phyloP scores from a whole-genome alignment of 2,797 vertebrate genomes.

The Borostomias antarcticus region DNA sequence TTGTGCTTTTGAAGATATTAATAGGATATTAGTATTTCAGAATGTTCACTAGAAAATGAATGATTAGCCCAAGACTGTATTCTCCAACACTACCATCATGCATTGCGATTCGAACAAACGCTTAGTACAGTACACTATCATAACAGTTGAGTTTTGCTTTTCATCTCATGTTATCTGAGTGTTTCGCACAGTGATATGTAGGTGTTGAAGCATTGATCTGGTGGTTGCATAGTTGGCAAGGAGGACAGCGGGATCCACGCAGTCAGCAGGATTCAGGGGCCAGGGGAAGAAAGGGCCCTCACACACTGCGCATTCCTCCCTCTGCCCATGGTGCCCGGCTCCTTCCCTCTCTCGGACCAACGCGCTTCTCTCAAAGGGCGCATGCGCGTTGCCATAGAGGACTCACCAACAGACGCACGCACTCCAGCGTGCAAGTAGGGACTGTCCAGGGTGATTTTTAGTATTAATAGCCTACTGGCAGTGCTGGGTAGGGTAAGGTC shows the following conservation, averaged over 20 bases:
- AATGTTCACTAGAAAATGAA: background rate
- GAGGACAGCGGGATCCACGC: constrained; percentile 6
- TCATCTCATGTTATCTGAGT: too few relatives aligned
- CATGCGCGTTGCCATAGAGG: constrained; percentile 1
- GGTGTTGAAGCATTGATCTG: background rate
- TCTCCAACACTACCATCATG: too few relatives aligned
- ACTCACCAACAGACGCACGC: constrained; percentile 5
- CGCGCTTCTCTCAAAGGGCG: background rate
- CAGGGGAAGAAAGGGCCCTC: constrained; percentile 38
- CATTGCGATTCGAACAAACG: background rate
- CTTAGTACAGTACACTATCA: background rate
- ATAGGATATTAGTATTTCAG: background rate
- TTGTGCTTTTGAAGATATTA: background rate
- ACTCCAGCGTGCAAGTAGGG: background rate
- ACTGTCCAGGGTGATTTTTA: background rate
- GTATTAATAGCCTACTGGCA: background rate
- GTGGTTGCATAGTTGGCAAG: constrained; percentile 7
- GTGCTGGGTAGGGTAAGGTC: background rate
- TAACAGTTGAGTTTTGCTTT: background rate
- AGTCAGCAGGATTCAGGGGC: constrained; percentile 41
- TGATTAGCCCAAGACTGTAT: too few relatives aligned
- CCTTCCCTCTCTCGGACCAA: constrained; percentile 5
- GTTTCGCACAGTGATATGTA: background rate
- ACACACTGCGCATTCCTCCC: constrained; percentile 41
- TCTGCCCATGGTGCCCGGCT: constrained; percentile 40